Evolutionary conservation across 2,888 invertebrate genomes (phyloP), one percentile per base, ranked within the genome.

Genomic region (Pseudolycoriella hygida): DNA sequence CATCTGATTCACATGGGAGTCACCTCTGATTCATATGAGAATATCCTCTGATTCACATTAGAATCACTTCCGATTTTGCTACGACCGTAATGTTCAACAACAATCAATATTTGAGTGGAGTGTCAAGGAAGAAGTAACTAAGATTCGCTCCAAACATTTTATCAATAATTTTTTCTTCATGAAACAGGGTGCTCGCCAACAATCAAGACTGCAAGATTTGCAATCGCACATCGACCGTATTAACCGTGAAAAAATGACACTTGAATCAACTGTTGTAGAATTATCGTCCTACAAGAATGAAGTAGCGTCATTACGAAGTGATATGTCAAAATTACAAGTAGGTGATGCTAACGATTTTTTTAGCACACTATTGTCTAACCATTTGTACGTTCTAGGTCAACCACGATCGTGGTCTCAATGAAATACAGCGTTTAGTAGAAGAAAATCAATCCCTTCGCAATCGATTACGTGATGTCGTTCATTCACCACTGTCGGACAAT

Each of bases 401-500:
- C 48, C 63, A 64, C 51, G 64, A 65, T 53, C 63, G 61, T 53
- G 59, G 59, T 52, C 61, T 60, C 52, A 55, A 59, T 56, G 65
- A 65, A 57, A 62, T 64, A 45, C 60, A 60, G 51, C 77, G 79
- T 54, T 67, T 84, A 47, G 72, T 76, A 48, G 81, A 83, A 61
- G 85, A 85, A 69, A 84, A 85, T 66, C 80, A 78, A 44, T 72
- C 75, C 51, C 63, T 85, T 58, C 73, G 83, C 51, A 78, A 77
- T 60, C 73, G 82, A 53, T 71, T 85, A 54, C 75, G 80, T 52
- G 82, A 84, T 64, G 82, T 85, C 46, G 76, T 78, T 39, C 83
- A 83, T 66, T 84, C 85, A 49, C 83, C 85, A 51, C 68, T 85
- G 52, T 84, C 83, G 43, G 85, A 85, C 67, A 77, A 79, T 55